A percentile compares a stretch with the other conserved stretches of the same genome.
These are phyloP conservation scores for Furcifer pardalis DNA, from an alignment of 2,797 vertebrate species.

Conservation along the genomic window DNA sequence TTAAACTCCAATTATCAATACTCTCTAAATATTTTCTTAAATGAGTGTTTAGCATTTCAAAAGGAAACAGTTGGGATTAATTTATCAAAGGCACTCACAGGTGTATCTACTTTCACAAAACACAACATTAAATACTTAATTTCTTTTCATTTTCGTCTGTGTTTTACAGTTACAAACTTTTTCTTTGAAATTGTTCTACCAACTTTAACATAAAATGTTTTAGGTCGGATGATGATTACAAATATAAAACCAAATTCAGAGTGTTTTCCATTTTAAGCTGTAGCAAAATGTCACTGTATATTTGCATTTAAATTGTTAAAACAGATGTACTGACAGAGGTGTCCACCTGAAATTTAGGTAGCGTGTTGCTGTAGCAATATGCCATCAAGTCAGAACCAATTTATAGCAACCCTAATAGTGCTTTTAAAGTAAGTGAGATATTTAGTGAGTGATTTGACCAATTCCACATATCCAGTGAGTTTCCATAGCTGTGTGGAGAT, in stretches of 20 bases:
- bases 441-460: no score
- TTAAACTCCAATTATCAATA: constrained; percentile 2
- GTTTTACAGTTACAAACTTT: not conserved
- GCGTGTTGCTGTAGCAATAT: no score
- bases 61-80: not conserved
- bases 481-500: no score
- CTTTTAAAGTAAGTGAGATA: no score
- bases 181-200: no score
- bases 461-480: no score
- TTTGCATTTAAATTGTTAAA: not conserved
- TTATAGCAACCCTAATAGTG: no score
- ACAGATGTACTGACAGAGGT: not conserved
- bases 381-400: no score
- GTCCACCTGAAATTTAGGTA: not conserved
- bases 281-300: not conserved
- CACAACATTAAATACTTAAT: not conserved
- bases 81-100: not conserved
- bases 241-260: not conserved
- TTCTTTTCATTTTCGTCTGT: not conserved
- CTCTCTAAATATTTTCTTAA: not conserved
- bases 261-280: not conserved
- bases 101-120: not conserved
- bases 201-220: not conserved
- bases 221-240: no score
- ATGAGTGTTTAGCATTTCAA: constrained; percentile 12